Evolutionary conservation across 2,797 vertebrate species (phyloP).

Genomic region (Atherinosoma microstoma): DNA sequence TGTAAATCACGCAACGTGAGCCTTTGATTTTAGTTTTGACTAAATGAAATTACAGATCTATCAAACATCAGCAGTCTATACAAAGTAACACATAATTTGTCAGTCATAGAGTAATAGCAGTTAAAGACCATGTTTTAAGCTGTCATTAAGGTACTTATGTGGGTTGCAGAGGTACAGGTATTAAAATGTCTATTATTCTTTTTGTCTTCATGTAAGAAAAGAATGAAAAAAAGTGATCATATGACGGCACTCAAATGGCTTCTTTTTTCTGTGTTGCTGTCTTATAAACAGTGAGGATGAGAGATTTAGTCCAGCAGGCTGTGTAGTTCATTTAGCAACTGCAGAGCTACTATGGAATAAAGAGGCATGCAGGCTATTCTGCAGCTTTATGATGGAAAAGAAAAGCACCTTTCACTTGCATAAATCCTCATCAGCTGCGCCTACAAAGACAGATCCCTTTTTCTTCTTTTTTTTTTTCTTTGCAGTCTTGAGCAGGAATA

Average conservation of each 20-base stretch:
- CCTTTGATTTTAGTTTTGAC: slow-evolving; percentile 8
- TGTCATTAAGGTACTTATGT: slow-evolving; percentile 8
- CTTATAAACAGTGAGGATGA: slow-evolving; percentile 21
- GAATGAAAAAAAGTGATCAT: slow-evolving; percentile 13
- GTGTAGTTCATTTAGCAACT: neutral
- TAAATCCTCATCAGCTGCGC: slow-evolving; percentile 27
- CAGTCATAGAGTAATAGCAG: slow-evolving; percentile 9
- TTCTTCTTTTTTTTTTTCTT: neutral
- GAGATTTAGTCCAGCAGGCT: slow-evolving; percentile 5
- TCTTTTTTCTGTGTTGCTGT: slow-evolving; percentile 6
- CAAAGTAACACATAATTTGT: slow-evolving; percentile 5
- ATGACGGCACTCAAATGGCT: neutral
- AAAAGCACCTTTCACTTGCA: slow-evolving; percentile 16
- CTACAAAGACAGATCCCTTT: neutral
- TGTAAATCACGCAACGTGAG: neutral
- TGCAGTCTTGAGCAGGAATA: slow-evolving; percentile 9
- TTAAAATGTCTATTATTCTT: slow-evolving; percentile 15
- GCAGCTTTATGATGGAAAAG: slow-evolving; percentile 26
- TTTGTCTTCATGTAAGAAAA: slow-evolving; percentile 18
- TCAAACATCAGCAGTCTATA: slow-evolving; percentile 6
- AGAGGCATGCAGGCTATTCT: neutral
- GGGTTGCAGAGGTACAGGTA: neutral
- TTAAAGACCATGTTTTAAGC: slow-evolving; percentile 11
- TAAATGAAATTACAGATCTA: slow-evolving; percentile 16
- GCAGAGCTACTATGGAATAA: slow-evolving; percentile 7